A percentile compares a stretch with the other conserved stretches of the same genome.
phyloP scores from a whole-genome alignment of 2,888 invertebrate species.

The Macrophya annulata region DNA sequence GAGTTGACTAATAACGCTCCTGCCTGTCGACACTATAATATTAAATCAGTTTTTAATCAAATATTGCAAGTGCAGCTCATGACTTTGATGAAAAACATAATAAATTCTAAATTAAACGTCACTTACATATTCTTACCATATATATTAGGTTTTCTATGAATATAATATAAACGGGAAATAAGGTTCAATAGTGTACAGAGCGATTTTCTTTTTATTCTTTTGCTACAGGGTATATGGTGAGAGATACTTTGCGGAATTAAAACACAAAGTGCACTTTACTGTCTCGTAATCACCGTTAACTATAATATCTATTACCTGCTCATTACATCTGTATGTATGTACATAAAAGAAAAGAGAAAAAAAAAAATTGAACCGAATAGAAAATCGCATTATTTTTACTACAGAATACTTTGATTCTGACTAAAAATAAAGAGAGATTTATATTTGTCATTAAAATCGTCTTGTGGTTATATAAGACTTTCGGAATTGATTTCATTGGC shows the following conservation, averaged over 20 bases:
- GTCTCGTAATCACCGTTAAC: background rate
- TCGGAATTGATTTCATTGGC: background rate
- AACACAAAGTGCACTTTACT: background rate
- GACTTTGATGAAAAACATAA: slow-evolving; percentile 24
- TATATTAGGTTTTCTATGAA: background rate
- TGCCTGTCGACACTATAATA: background rate
- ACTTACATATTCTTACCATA: background rate
- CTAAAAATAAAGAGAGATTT: background rate
- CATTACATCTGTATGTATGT: background rate
- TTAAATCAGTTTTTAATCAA: slow-evolving; percentile 15
- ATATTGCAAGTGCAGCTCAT: slow-evolving; percentile 19
- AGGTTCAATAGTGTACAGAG: background rate
- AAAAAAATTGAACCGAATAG: background rate
- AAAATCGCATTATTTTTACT: no score
- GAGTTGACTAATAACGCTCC: background rate
- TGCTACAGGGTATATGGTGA: background rate
- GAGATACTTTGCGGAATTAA: background rate
- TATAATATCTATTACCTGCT: background rate
- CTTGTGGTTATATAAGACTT: background rate
- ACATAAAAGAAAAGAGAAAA: background rate
- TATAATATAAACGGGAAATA: background rate
- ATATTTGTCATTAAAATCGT: background rate
- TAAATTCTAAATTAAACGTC: slow-evolving; percentile 31
- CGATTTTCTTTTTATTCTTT: background rate
- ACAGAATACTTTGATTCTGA: background rate